Conservation (phyloP, 2,888 invertebrate genomes). For the Endotricha flammealis region DNA sequence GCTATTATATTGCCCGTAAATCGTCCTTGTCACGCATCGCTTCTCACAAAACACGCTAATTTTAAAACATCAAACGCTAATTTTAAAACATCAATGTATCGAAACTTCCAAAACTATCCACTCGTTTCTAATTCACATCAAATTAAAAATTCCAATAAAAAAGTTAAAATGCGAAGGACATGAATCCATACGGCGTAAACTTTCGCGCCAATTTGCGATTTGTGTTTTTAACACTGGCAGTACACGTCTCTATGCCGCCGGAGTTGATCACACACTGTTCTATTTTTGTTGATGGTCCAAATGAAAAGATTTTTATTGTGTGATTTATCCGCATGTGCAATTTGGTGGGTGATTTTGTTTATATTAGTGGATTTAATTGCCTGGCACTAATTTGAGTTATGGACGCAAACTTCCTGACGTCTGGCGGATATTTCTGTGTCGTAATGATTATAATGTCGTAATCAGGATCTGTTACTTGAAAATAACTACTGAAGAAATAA, state of each 20-base stretch:
- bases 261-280: conserved; percentile 57
- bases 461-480: background rate
- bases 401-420: conserved; percentile 6
- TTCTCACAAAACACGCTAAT: conserved; percentile 28
- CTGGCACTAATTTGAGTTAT: conserved; percentile 21
- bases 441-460: background rate
- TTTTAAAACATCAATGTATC: no score
- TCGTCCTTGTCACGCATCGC: conserved; percentile 38
- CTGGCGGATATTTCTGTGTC: background rate
- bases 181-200: conserved; percentile 19
- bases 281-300: conserved; percentile 53
- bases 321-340: conserved; percentile 35
- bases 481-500: no score
- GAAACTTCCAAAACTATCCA: conserved; percentile 1
- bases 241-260: conserved; percentile 44
- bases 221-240: conserved; percentile 33
- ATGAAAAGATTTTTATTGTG: conserved; percentile 39
- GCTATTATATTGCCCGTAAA: conserved; percentile 32
- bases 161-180: conserved; percentile 17
- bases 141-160: conserved; percentile 12
- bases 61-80: conserved; percentile 23
- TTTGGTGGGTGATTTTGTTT: conserved; percentile 34
- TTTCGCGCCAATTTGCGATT: conserved; percentile 39
- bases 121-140: background rate
- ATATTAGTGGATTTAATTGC: conserved; percentile 22